Percentiles rank a stretch among this genome's conserved stretches.
Evolutionary conservation across 2,113 vertebrate species (phyloP).

Genomic region (Podocnemis expansa): DNA sequence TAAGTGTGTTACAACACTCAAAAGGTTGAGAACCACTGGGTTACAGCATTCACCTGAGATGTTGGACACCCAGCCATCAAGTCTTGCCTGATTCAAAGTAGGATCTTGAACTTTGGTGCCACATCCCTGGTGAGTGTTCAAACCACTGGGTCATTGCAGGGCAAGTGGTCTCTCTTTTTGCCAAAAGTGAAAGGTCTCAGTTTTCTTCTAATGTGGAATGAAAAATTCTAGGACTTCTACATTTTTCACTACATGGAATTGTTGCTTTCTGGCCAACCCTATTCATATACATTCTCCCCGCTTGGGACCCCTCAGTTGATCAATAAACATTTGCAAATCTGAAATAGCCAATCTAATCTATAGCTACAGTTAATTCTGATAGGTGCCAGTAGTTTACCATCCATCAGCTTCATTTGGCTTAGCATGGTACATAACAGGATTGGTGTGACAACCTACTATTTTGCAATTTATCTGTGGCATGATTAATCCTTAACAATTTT

Average conservation of each 20-base stretch:
- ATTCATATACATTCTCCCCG: neutral
- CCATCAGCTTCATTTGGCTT: neutral
- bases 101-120: neutral
- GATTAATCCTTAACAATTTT: neutral
- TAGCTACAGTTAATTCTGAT: rapidly evolving
- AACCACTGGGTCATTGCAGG: neutral
- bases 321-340: neutral
- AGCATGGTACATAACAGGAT: rapidly evolving
- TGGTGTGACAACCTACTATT: neutral
- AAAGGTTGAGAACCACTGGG: too few species aligned
- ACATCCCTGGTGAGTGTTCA: neutral
- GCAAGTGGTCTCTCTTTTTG: neutral
- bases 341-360: neutral
- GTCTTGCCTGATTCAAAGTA: neutral
- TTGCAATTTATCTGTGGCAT: neutral
- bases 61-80: neutral
- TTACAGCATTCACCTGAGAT: neutral
- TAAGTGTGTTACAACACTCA: too few species aligned
- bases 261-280: neutral
- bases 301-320: neutral
- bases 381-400: neutral
- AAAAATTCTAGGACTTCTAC: neutral
- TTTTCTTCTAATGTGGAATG: neutral
- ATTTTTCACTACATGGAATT: neutral
- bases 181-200: neutral